These are phyloP conservation scores for Gymnopithys bicolor DNA, from an alignment of 2,797 vertebrate genomes.

Conservation along the genomic window DNA sequence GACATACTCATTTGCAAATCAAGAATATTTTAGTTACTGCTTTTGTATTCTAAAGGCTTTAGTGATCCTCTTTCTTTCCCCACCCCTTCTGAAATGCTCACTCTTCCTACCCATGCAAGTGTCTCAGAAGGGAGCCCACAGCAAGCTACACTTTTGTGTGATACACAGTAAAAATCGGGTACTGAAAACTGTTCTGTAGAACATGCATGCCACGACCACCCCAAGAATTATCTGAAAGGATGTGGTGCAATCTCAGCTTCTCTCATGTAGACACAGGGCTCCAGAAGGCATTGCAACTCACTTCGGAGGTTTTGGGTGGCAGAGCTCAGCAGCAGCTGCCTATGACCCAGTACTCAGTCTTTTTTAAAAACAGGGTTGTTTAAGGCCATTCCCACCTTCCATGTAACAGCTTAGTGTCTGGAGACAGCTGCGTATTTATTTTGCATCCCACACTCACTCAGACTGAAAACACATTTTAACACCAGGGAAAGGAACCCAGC, in stretches of 20 bases:
- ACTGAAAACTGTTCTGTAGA: background rate
- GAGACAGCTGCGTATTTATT: background rate
- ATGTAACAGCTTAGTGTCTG: background rate
- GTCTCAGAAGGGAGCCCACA: background rate
- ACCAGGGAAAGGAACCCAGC: background rate
- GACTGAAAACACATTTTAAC: background rate
- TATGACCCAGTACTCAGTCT: background rate
- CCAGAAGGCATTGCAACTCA: background rate
- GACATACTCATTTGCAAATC: background rate
- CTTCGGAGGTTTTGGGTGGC: background rate
- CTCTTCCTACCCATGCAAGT: background rate
- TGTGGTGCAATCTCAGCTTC: background rate
- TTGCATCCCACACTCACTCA: background rate
- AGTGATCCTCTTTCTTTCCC: fast-evolving
- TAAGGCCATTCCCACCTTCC: background rate
- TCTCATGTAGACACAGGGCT: background rate
- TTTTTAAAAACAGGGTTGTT: background rate
- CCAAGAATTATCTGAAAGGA: background rate
- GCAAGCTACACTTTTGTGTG: background rate
- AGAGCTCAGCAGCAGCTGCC: background rate
- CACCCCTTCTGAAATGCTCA: background rate
- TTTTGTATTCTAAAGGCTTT: background rate
- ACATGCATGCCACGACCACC: fast-evolving
- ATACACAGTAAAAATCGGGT: background rate
- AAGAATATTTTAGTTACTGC: background rate